A percentile compares a stretch with the other conserved stretches of the same genome.
Evolutionary conservation across 1,140 invertebrate genomes (phyloP).

Genomic region (Microvelia longipes): DNA sequence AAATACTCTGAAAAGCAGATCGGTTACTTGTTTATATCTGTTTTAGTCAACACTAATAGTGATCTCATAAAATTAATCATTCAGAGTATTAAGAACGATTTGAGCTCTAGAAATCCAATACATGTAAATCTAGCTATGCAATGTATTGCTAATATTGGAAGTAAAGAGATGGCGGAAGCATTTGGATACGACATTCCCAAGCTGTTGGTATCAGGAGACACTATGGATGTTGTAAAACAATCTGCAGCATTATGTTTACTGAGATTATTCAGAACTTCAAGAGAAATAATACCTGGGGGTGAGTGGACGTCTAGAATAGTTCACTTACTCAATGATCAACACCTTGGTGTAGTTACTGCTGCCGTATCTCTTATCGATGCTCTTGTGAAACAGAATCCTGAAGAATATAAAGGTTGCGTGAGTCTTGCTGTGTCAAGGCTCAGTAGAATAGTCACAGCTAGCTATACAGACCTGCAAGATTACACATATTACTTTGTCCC

Average conservation of each 20-base stretch:
- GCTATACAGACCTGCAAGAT: conserved; percentile 96
- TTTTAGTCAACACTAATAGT: conserved; percentile 96
- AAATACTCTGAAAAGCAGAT: conserved; percentile 99
- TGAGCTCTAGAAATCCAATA: conserved; percentile 90
- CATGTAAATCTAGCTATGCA: conserved; percentile 98
- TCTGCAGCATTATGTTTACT: conserved; percentile 93
- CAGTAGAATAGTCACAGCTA: conserved; percentile 91
- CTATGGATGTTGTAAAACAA: conserved; percentile 99
- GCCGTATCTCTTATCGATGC: conserved; percentile 96
- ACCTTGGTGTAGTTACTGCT: conserved; percentile 97
- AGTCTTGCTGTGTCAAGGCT: conserved; percentile 92
- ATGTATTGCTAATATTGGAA: conserved; percentile 99
- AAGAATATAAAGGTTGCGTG: conserved; percentile 98
- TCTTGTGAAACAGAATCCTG: conserved; percentile 94
- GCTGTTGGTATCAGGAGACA: conserved; percentile 92
- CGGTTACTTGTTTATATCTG: conserved; percentile 97
- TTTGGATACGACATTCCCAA: conserved; percentile 97
- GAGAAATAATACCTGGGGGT: conserved; percentile 88
- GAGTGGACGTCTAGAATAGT: conserved; percentile 99
- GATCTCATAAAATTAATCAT: conserved; percentile 98
- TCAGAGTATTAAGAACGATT: conserved; percentile 98
- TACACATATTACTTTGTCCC: conserved; percentile 99
- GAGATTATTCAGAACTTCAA: conserved; percentile 78
- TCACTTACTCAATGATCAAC: conserved; percentile 96
- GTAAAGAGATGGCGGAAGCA: conserved; percentile 98